Evolutionary conservation across 2,113 vertebrate genomes (phyloP).

Genomic region (Corythaeola cristata): DNA sequence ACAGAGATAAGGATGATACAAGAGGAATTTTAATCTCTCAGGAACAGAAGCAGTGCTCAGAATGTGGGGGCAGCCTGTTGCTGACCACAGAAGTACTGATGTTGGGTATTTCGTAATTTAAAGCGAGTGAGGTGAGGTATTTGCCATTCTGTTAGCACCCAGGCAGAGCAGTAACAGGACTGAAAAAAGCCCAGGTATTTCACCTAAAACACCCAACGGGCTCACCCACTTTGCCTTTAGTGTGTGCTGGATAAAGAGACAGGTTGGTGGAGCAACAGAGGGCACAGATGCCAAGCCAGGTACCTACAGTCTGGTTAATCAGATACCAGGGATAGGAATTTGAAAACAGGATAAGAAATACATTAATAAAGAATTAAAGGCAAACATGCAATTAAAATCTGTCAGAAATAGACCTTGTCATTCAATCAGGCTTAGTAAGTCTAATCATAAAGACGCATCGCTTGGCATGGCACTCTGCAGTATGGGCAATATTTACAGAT

Average conservation of each 20-base stretch:
- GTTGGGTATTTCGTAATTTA: neutral
- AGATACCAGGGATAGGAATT: neutral
- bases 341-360: neutral
- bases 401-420: neutral
- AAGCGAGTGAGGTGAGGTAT: neutral
- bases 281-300: neutral
- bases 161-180: neutral
- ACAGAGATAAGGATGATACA: neutral
- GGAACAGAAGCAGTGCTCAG: neutral
- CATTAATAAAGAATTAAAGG: neutral
- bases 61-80: accelerated
- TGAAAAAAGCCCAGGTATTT: neutral
- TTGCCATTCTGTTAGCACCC: neutral
- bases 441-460: neutral
- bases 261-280: neutral
- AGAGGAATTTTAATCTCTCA: neutral
- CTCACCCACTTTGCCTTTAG: neutral
- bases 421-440: neutral
- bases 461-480: neutral
- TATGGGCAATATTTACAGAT: neutral
- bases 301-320: neutral
- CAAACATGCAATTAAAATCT: neutral
- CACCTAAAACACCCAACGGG: neutral
- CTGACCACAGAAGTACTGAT: no score
- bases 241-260: no score